These are phyloP conservation scores for Prenolepis imparis DNA, from an alignment of 2,888 invertebrate genomes.

Conservation along the genomic window DNA sequence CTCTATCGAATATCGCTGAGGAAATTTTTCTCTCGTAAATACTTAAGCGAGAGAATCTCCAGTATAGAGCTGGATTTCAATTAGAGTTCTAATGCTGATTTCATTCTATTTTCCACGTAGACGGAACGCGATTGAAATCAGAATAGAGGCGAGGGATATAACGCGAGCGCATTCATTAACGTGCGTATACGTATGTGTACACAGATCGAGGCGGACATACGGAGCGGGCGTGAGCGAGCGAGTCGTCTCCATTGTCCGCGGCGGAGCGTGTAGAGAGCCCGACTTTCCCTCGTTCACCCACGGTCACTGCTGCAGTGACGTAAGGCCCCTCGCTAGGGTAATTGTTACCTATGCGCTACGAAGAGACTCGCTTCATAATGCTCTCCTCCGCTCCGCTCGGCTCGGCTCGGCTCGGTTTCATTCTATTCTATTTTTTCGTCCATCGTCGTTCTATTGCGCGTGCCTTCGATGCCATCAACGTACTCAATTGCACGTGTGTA, in stretches of 20 bases:
- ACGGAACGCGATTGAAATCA: constrained; percentile 45
- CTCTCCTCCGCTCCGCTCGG: constrained; percentile 56
- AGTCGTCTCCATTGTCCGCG: constrained; percentile 82
- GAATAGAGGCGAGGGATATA: constrained; percentile 26
- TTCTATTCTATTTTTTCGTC: constrained; percentile 41
- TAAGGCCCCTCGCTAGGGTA: constrained; percentile 79
- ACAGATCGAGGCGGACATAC: constrained; percentile 45
- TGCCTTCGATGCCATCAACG: constrained; percentile 37
- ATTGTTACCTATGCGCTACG: constrained; percentile 78
- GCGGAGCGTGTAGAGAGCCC: constrained; percentile 81
- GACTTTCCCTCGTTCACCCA: constrained; percentile 85
- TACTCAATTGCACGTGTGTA: constrained; percentile 50
- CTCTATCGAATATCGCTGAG: neutral
- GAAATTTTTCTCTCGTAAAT: neutral
- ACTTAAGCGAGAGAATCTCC: neutral
- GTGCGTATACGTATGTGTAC: constrained; percentile 12
- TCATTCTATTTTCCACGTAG: constrained; percentile 35
- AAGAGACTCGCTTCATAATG: constrained; percentile 75
- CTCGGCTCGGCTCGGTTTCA: constrained; percentile 53
- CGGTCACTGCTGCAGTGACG: constrained; percentile 84
- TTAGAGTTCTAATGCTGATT: constrained; percentile 9
- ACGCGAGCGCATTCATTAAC: constrained; percentile 50
- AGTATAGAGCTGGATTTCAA: neutral
- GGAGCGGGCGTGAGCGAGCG: constrained; percentile 58
- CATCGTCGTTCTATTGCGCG: constrained; percentile 39